Evolutionary conservation across 2,888 invertebrate genomes (phyloP).

Genomic region (Megaustenia siamemsis): DNA sequence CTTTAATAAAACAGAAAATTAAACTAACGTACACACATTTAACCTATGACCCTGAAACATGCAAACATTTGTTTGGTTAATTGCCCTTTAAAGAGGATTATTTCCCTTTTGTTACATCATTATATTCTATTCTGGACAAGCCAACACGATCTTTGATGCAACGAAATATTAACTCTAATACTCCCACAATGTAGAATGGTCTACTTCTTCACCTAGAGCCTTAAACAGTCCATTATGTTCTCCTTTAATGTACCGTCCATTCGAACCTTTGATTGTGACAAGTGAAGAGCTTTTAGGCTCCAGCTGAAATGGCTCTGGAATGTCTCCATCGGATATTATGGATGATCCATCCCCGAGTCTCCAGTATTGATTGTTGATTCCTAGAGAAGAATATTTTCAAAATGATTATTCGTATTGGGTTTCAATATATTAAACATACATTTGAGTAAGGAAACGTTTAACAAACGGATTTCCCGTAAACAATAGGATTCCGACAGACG

Average conservation of each 20-base stretch:
- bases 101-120: neutral
- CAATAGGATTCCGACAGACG: too few species aligned
- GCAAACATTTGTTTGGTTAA: neutral
- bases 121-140: neutral
- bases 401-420: neutral
- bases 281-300: slow-evolving; percentile 95
- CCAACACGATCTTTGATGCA: neutral
- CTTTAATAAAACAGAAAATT: neutral
- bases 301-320: slow-evolving; percentile 91
- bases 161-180: slow-evolving; percentile 58
- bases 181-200: slow-evolving; percentile 66
- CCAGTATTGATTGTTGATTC: slow-evolving; percentile 96
- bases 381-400: slow-evolving; percentile 81
- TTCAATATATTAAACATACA: too few species aligned
- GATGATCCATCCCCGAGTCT: slow-evolving; percentile 90
- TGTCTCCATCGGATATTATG: slow-evolving; percentile 88
- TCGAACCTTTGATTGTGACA: slow-evolving; percentile 90
- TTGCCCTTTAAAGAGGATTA: neutral
- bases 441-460: too few species aligned
- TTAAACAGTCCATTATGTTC: slow-evolving; percentile 79
- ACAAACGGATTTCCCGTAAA: too few species aligned
- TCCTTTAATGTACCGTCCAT: slow-evolving; percentile 82
- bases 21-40: neutral
- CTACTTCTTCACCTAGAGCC: slow-evolving; percentile 64
- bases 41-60: neutral